Percentiles rank a stretch among this genome's conserved stretches.
Evolutionary conservation across 2,797 vertebrate genomes (phyloP).

Genomic region (Mormyrops boulengeri): DNA sequence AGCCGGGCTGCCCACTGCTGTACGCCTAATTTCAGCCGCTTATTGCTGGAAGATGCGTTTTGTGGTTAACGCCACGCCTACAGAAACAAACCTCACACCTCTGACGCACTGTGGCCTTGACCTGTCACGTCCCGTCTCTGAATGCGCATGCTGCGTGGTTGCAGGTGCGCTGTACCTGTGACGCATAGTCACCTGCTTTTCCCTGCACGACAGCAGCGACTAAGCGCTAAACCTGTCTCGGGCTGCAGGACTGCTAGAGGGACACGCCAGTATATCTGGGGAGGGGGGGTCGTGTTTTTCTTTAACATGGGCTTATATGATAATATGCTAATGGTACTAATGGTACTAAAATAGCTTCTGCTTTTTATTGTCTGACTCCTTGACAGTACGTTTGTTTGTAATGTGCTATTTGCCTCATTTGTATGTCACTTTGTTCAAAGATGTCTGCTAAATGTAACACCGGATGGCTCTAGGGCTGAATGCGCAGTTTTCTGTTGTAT

Average conservation of each 20-base stretch:
- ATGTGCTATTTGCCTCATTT: neutral
- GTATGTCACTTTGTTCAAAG: neutral
- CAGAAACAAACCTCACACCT: neutral
- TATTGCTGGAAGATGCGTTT: neutral
- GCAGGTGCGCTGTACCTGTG: neutral
- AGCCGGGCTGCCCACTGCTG: neutral
- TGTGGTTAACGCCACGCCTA: neutral
- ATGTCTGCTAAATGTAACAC: neutral
- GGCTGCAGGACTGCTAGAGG: neutral
- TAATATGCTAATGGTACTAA: neutral
- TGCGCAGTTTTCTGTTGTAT: neutral
- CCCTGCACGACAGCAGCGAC: neutral
- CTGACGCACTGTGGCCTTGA: neutral
- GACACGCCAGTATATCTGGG: neutral
- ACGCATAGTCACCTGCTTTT: neutral
- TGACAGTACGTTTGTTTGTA: neutral
- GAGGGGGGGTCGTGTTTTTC: neutral
- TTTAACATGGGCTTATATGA: neutral
- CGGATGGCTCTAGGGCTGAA: neutral
- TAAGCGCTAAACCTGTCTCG: neutral
- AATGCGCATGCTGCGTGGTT: neutral
- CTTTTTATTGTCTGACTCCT: neutral
- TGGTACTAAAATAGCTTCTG: neutral
- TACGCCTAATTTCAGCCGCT: neutral
- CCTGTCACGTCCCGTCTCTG: neutral